Evolutionary conservation across 2,113 vertebrate genomes (phyloP).

Genomic region (Lutjanus erythropterus): DNA sequence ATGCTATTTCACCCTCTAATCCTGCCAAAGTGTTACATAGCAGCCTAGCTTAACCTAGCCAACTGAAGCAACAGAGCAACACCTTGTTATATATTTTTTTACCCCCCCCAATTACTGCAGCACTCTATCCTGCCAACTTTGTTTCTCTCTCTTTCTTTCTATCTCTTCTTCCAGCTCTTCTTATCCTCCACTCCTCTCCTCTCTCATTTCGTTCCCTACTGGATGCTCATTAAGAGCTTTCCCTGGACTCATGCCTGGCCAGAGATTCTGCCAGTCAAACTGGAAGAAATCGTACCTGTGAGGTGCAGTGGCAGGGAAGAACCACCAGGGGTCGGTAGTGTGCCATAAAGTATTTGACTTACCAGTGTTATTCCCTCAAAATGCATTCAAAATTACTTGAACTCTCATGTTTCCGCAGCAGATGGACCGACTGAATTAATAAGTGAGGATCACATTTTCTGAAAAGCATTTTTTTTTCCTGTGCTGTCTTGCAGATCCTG

Average conservation of each 20-base stretch:
- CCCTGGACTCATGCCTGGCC: slow-evolving; percentile 59
- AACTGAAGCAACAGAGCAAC: slow-evolving; percentile 35
- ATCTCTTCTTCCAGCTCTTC: slow-evolving; percentile 4
- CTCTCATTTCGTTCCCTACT: slow-evolving; percentile 57
- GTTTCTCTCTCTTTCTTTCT: background rate
- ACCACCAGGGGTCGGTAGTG: slow-evolving; percentile 53
- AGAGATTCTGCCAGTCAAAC: slow-evolving; percentile 50
- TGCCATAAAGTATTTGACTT: slow-evolving; percentile 13
- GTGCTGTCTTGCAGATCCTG: background rate
- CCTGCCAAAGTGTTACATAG: slow-evolving; percentile 34
- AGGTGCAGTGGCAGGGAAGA: slow-evolving; percentile 7
- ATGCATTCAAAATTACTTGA: slow-evolving; percentile 3
- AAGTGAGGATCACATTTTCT: background rate
- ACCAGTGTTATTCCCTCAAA: background rate
- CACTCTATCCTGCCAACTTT: slow-evolving; percentile 38
- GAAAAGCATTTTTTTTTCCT: background rate
- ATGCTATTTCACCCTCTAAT: slow-evolving; percentile 41
- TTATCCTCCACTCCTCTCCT: slow-evolving; percentile 35
- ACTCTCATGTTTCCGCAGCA: background rate
- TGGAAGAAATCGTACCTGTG: slow-evolving; percentile 11
- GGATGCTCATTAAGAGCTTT: slow-evolving; percentile 69
- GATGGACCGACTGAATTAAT: slow-evolving; percentile 2
- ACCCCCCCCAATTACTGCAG: slow-evolving; percentile 16
- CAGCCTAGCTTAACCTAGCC: slow-evolving; percentile 23
- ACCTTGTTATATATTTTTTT: slow-evolving; percentile 53